phyloP scores from a whole-genome alignment of 35 echinoderm and acorn worm species.

The Stichopus chloronotus region DNA sequence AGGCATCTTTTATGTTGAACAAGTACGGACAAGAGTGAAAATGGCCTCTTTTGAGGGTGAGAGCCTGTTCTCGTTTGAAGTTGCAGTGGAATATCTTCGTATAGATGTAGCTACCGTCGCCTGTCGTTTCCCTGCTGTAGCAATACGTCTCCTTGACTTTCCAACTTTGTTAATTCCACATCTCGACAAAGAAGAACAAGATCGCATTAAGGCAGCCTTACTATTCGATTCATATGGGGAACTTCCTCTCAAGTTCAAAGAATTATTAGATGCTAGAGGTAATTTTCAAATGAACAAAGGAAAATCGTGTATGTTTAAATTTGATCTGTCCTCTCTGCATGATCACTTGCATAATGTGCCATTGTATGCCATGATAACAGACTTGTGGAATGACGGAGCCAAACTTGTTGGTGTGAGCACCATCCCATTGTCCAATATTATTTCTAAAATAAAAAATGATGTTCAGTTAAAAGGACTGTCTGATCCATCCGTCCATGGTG shows the following conservation, averaged over 20 bases:
- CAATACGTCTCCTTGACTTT: conserved; percentile 37
- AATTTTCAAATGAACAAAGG: conserved; percentile 51
- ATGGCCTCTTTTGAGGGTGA: conserved; percentile 27
- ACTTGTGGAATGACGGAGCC: conserved; percentile 19
- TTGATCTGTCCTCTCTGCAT: conserved; percentile 10
- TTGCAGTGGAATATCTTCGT: conserved; percentile 45
- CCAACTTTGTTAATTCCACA: conserved; percentile 36
- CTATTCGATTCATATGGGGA: conserved; percentile 2
- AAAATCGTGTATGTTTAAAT: conserved; percentile 52
- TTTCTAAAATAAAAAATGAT: neutral
- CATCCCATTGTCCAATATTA: conserved; percentile 20
- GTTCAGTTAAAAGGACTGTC: conserved; percentile 38
- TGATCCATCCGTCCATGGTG: conserved; percentile 16
- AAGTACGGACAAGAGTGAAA: neutral
- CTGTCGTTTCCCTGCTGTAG: conserved; percentile 44
- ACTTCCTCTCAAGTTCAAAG: conserved; percentile 18
- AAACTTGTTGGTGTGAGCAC: conserved; percentile 36
- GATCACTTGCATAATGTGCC: conserved; percentile 45
- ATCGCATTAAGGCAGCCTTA: neutral
- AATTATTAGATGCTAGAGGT: conserved; percentile 43
- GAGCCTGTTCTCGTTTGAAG: conserved; percentile 36
- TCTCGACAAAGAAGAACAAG: conserved; percentile 12
- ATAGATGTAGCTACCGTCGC: conserved; percentile 18
- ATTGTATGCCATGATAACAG: conserved; percentile 45
- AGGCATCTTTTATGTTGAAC: too few relatives aligned